Conservation (phyloP, 2,113 vertebrate species). For the Syrrhaptes paradoxus region DNA sequence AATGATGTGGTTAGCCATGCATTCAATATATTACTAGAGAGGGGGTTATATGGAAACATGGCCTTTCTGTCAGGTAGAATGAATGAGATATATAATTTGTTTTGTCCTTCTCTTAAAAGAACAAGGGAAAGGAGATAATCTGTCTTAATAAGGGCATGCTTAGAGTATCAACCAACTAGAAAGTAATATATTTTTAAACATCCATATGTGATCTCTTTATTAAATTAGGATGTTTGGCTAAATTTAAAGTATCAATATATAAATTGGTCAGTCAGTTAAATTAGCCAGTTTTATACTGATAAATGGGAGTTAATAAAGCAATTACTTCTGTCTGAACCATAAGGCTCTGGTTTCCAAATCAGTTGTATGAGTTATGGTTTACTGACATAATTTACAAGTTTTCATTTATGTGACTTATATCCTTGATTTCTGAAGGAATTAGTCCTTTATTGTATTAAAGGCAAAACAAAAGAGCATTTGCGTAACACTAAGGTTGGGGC, state of each 20-base stretch:
- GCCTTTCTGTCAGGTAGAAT: slow-evolving; percentile 72
- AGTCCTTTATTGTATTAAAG: slow-evolving; percentile 46
- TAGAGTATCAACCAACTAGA: slow-evolving; percentile 55
- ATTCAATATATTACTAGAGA: slow-evolving; percentile 60
- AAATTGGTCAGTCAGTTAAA: slow-evolving; percentile 74
- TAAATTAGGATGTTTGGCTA: slow-evolving; percentile 66
- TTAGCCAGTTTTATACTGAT: slow-evolving; percentile 67
- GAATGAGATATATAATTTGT: slow-evolving; percentile 64
- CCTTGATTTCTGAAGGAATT: slow-evolving; percentile 55
- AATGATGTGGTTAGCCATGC: slow-evolving; percentile 60
- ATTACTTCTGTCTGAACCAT: slow-evolving; percentile 68
- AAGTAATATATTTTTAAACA: slow-evolving; percentile 65
- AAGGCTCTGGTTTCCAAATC: slow-evolving; percentile 68
- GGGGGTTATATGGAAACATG: slow-evolving; percentile 69
- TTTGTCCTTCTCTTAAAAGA: slow-evolving; percentile 64
- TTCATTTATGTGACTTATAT: slow-evolving; percentile 58
- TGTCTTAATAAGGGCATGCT: slow-evolving; percentile 69
- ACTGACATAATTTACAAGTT: slow-evolving; percentile 69
- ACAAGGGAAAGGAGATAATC: slow-evolving; percentile 64
- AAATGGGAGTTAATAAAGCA: slow-evolving; percentile 72
- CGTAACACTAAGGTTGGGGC: not conserved
- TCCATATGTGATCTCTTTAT: slow-evolving; percentile 69
- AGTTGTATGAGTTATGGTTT: slow-evolving; percentile 60
- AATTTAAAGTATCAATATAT: slow-evolving; percentile 69
- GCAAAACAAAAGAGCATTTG: not conserved